Evolutionary conservation across 2,113 vertebrate genomes (phyloP), one percentile per base, ranked within the genome.

Genomic region (Myiagra hebetior): DNA sequence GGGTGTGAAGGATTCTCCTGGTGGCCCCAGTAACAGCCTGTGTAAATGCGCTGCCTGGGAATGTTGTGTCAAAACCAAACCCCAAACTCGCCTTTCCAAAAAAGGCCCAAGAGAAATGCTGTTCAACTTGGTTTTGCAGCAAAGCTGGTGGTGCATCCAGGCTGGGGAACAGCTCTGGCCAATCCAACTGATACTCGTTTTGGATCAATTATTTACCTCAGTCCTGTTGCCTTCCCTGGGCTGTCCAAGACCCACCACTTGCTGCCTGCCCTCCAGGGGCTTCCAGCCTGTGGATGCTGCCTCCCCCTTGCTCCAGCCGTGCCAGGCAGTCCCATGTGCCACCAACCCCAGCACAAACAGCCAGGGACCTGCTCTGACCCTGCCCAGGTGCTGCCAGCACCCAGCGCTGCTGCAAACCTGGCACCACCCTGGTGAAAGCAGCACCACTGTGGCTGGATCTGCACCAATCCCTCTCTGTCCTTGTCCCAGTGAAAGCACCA

Each of bases 301-400:
- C 50, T 78, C 12, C 11, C 7, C 5, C 10, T 74, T 64, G 7
- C 50, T 78, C 55, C 78, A 76, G 53, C 53, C 20, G 31, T 73
- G 23, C 64, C 57, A 55, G 46, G 9, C 2, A 3, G 28, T 49
- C 39, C 50, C 37, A 6, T 2, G 39, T 53, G 39, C 22, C 41
- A 12, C 55, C 1, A 5, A 64, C 11, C 20, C n/a, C 2, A 20
- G 37, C 1, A 5, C 9, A 37, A 52, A 35, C 2, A 1, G 33
- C 26, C 3, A 0, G 55, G 42, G 19, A 65, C 23, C 47, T 57
- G 52, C 30, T 72, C 62, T 47, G 37, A 33, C 15, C 13, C 33
- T 57, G 69, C 59, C 31, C 15, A 14, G 10, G 22, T 44, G 31
- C 42, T 76, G 33, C 47, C 24, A 33, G 64, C 15, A 3, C n/a